These are phyloP conservation scores for Nymphalis io DNA, from an alignment of 1,140 invertebrate species.

Conservation along the genomic window DNA sequence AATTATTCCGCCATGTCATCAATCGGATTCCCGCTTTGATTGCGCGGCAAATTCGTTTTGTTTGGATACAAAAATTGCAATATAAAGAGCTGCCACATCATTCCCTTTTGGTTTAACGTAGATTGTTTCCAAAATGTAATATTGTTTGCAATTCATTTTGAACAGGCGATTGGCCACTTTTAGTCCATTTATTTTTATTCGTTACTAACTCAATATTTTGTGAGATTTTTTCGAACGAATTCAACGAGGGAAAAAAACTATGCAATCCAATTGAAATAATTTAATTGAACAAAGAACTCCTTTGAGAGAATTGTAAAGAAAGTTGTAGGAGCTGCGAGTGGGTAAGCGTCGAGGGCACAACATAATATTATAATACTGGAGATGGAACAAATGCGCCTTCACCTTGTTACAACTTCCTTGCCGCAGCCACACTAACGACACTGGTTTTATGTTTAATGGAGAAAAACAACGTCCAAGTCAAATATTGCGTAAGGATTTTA, in stretches of 20 bases:
- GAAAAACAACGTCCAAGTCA: constrained; percentile 9
- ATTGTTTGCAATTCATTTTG: constrained; percentile 79
- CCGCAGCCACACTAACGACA: constrained; percentile 55
- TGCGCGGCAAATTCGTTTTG: constrained; percentile 81
- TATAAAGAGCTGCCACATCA: constrained; percentile 81
- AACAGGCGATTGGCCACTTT: constrained; percentile 75
- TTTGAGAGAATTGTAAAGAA: constrained; percentile 48
- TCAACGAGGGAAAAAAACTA: constrained; percentile 27
- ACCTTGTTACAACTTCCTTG: constrained; percentile 60
- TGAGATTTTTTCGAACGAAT: constrained; percentile 29
- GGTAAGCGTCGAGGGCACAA: constrained; percentile 46
- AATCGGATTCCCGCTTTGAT: constrained; percentile 80
- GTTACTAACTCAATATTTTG: constrained; percentile 65
- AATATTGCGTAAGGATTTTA: constrained; percentile 19
- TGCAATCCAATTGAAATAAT: constrained; percentile 54
- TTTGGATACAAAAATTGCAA: constrained; percentile 81
- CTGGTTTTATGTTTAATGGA: constrained; percentile 40
- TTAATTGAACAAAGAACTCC: constrained; percentile 61
- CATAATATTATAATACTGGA: constrained; percentile 53
- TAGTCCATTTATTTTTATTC: constrained; percentile 67
- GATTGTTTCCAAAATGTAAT: constrained; percentile 80
- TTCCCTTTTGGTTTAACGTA: constrained; percentile 80
- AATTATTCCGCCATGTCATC: constrained; percentile 81
- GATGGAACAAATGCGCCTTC: constrained; percentile 57
- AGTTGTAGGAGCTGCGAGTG: constrained; percentile 20